These are phyloP conservation scores for Pelecanoides urinatrix DNA, from an alignment of 2,113 vertebrate species.

Conservation along the genomic window DNA sequence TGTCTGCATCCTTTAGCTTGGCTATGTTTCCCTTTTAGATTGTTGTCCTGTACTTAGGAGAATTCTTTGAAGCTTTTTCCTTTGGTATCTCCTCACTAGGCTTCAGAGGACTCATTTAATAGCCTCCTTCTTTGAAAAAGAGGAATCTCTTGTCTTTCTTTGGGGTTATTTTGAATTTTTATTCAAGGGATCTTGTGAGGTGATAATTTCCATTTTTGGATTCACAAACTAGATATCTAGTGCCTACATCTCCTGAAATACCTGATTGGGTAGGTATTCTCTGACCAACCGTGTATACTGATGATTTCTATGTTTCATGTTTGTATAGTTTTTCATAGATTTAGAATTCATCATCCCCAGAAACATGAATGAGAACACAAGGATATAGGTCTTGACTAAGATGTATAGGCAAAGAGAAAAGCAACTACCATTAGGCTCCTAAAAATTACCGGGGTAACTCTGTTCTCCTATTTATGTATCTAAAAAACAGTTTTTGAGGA, in stretches of 20 bases:
- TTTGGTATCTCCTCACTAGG: background rate
- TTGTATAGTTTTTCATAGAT: background rate
- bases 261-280: background rate
- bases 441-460: background rate
- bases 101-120: background rate
- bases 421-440: background rate
- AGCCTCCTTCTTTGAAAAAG: background rate
- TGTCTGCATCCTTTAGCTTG: background rate
- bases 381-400: background rate
- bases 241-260: background rate
- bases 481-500: background rate
- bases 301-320: background rate
- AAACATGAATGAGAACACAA: background rate
- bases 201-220: background rate
- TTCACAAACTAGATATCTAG: background rate
- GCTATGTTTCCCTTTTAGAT: background rate
- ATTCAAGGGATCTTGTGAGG: background rate
- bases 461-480: background rate
- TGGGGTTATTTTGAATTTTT: background rate
- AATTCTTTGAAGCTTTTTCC: background rate
- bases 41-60: background rate
- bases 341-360: background rate
- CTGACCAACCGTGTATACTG: rapidly evolving
- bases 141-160: background rate
- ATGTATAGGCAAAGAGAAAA: background rate